Evolutionary conservation across 2,797 vertebrate genomes (phyloP).

Genomic region (Ibycter americanus): DNA sequence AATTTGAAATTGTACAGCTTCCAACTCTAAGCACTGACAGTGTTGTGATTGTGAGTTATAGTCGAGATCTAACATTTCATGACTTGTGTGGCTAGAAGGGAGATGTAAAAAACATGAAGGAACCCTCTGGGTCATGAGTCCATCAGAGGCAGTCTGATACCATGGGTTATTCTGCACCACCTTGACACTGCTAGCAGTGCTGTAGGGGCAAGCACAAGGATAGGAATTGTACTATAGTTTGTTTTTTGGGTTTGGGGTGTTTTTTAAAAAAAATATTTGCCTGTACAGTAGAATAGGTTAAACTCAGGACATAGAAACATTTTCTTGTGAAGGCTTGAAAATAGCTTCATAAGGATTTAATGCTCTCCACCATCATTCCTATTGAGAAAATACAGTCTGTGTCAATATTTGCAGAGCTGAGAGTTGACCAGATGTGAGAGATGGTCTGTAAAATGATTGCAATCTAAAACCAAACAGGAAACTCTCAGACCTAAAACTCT

Average conservation of each 20-base stretch:
- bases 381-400: background rate
- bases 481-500: background rate
- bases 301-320: background rate
- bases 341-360: background rate
- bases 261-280: background rate
- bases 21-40: background rate
- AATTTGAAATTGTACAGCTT: background rate
- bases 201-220: background rate
- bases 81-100: background rate
- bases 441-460: background rate
- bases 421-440: background rate
- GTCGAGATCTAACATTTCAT: background rate
- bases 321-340: background rate
- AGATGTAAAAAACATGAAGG: background rate
- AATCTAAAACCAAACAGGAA: background rate
- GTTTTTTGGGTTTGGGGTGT: background rate
- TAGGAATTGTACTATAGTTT: background rate
- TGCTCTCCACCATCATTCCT: background rate
- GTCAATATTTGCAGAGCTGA: conserved; percentile 26
- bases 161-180: rapidly evolving
- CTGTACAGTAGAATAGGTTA: background rate
- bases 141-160: background rate
- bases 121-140: background rate
- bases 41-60: background rate
- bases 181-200: background rate